Conservation (phyloP, 2,888 invertebrate species). For the Netelia virgata region DNA sequence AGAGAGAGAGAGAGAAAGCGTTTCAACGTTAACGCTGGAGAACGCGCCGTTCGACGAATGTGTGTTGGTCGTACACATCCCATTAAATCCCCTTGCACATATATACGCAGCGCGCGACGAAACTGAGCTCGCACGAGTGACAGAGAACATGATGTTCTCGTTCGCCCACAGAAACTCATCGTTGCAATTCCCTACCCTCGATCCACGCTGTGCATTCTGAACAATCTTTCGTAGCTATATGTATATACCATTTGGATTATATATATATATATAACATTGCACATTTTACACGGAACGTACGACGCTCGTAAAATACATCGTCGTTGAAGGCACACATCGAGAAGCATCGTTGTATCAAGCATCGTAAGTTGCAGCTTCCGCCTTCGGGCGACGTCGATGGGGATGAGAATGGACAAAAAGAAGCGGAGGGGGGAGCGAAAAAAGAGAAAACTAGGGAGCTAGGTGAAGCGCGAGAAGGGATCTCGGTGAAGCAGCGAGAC, state of each 20-base stretch:
- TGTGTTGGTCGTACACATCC: conserved; percentile 18
- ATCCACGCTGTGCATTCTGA: conserved; percentile 51
- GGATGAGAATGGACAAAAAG: conserved; percentile 35
- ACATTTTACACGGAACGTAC: conserved; percentile 52
- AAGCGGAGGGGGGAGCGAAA: conserved; percentile 27
- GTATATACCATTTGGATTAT: not conserved
- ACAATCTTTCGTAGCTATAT: conserved; percentile 24
- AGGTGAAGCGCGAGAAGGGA: conserved; percentile 52
- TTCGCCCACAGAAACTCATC: conserved; percentile 52
- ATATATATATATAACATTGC: not conserved
- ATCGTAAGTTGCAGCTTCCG: conserved; percentile 77
- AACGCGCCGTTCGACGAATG: conserved; percentile 28
- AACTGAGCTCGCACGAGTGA: conserved; percentile 2
- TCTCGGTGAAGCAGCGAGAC: conserved; percentile 48
- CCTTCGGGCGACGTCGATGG: conserved; percentile 53
- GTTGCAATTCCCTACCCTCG: conserved; percentile 46
- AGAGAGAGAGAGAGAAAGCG: not conserved
- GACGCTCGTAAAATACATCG: conserved; percentile 55
- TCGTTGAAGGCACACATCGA: conserved; percentile 74
- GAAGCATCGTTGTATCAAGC: conserved; percentile 75
- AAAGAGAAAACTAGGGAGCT: conserved; percentile 39
- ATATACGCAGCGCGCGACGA: not conserved
- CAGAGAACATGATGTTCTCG: conserved; percentile 46
- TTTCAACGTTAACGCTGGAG: conserved; percentile 2
- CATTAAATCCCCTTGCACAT: not conserved